Conservation (phyloP, 2,113 vertebrate species). For the Poeciliopsis retropinna region DNA sequence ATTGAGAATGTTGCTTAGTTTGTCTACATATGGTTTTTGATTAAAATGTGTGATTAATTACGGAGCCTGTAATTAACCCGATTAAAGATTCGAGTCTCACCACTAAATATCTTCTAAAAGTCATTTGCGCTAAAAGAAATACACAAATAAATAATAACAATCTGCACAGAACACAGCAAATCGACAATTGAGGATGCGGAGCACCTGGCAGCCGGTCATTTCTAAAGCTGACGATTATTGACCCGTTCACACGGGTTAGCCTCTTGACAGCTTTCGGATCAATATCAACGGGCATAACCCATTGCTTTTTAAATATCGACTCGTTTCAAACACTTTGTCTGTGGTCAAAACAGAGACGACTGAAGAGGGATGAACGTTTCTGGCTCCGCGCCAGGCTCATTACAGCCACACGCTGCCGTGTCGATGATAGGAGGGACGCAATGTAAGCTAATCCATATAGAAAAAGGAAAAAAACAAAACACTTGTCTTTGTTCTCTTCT, state of each 20-base stretch:
- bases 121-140: no score
- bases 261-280: slow-evolving; percentile 18
- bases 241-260: slow-evolving; percentile 2
- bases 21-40: no score
- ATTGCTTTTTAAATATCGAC: slow-evolving; percentile 7
- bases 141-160: no score
- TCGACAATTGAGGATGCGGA: background rate
- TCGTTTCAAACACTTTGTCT: slow-evolving; percentile 21
- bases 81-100: no score
- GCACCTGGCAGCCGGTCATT: background rate
- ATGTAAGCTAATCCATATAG: background rate
- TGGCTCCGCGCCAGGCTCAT: slow-evolving; percentile 39
- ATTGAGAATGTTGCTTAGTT: no score
- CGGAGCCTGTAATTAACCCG: no score
- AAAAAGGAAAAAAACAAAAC: background rate
- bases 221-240: slow-evolving; percentile 5
- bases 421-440: slow-evolving; percentile 8
- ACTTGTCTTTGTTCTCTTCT: background rate
- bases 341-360: slow-evolving; percentile 31
- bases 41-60: no score
- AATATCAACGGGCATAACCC: slow-evolving; percentile 18
- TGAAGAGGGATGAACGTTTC: slow-evolving; percentile 22
- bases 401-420: slow-evolving; percentile 17
- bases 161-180: slow-evolving; percentile 1
- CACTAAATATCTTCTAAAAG: no score